Base-by-base conservation (phyloP, 2,888 invertebrate species). In the Cantharis nigra region DNA sequence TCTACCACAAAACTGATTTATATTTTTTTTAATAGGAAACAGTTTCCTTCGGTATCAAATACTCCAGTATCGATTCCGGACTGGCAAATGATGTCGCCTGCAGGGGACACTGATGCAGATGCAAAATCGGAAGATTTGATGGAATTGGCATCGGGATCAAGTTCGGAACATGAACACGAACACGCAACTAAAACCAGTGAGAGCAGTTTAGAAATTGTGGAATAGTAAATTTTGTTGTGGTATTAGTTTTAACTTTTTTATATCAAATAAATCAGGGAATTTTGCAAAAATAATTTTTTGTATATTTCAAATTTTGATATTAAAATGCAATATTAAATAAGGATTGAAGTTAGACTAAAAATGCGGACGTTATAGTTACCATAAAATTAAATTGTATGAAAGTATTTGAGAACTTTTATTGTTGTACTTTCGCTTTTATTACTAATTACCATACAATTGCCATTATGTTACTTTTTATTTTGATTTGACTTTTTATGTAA, bases 191-290 rank as follows among this genome's bases (percentile, higher is more conserved):
- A 94, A 88, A 94, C 93, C 82, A 94, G 94, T 85, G 94, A 94
- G 86, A 93, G 93, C 88, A 94, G 94, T 85, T 87, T 94, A 86
- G 94, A 94, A 88, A 93, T 94, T 85, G 93, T 94, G 93, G 94
- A 88, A 92, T 70, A 64, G 26, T n/a, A 72, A 74, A 26, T 20
- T 16, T 33, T 20, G 11, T 11, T 73, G 49, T 49, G 49, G 49
- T 49, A n/a, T 49, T 49, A 49, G 49, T n/a, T 49, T 49, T 49
- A 49, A 49, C n/a, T 49, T n/a, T 33, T 5, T 49, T n/a, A 49
- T 49, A 49, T 49, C 49, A 49, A 49, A n/a, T 49, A 49, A 49
- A 49, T 49, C 49, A 49, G 49, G 49, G n/a, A 49, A 2, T n/a
- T 49, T n/a, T 7, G n/a, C 49, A 49, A n/a, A 49, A 49, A 5